A percentile compares a stretch with the other conserved stretches of the same genome.
These are phyloP conservation scores for Phyllotreta cruciferae DNA, from an alignment of 2,888 invertebrate species.

Conservation along the genomic window DNA sequence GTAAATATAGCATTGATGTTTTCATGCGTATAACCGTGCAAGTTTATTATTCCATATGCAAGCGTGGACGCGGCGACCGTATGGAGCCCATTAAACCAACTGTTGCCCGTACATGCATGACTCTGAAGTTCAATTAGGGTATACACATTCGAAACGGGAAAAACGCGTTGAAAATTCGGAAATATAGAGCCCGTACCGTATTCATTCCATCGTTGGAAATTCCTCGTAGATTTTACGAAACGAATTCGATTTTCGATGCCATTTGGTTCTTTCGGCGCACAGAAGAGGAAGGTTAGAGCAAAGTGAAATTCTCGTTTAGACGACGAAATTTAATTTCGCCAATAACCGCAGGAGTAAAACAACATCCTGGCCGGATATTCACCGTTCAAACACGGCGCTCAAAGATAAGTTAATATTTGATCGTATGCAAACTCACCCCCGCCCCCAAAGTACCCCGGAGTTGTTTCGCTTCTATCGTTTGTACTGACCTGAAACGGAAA, in stretches of 20 bases:
- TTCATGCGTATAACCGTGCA: conserved; percentile 14
- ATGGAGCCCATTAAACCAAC: conserved; percentile 20
- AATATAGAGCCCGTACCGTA: too few relatives aligned
- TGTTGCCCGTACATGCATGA: conserved; percentile 15
- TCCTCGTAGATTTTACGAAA: too few relatives aligned
- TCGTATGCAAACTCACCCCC: conserved; percentile 43
- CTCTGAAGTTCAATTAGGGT: conserved; percentile 4
- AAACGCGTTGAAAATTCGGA: too few relatives aligned
- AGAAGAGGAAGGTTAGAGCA: not conserved
- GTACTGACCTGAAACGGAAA: conserved; percentile 46
- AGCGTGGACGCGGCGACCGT: conserved; percentile 10
- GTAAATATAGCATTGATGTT: conserved; percentile 38
- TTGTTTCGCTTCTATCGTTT: conserved; percentile 26
- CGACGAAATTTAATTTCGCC: conserved; percentile 21
- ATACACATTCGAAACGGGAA: not conserved
- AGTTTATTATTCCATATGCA: conserved; percentile 11
- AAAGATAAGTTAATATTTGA: conserved; percentile 45
- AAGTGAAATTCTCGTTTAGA: conserved; percentile 2
- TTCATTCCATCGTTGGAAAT: too few relatives aligned
- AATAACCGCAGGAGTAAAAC: conserved; percentile 15
- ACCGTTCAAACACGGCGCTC: conserved; percentile 42
- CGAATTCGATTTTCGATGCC: too few relatives aligned
- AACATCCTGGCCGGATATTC: conserved; percentile 26
- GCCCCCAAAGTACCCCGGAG: conserved; percentile 28
- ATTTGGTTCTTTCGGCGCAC: not conserved